Base-by-base conservation (phyloP, 2,797 vertebrate genomes). In the Anguilla marmorata region DNA sequence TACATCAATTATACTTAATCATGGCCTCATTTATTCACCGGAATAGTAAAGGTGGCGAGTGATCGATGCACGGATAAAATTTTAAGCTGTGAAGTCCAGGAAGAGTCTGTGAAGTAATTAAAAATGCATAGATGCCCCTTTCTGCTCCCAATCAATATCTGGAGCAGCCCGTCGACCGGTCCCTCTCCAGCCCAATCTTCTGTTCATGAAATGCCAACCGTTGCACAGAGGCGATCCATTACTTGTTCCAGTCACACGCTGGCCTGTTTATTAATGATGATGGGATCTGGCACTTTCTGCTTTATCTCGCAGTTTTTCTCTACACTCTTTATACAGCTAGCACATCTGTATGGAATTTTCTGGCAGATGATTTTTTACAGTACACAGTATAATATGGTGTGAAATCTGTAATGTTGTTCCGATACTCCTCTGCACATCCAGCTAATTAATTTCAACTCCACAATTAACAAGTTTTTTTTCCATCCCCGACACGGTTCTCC, bases 1-100 rank as follows among this genome's bases (percentile, higher is more conserved):
- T 1, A 89, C 86, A 91, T 92, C 85, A 89, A 87, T 89, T 92
- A 90, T 69, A 89, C 87, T 91, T 86, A 79, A 85, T 88, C 76
- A 88, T 85, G 24, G 66, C 84, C 72, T 76, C n/a, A 80, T 88
- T 76, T 85, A 88, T 86, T 88, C 69, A 79, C 19, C 16, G 84
- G 27, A 79, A 56, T 48, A 30, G 83, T 79, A 85, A 88, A 52
- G 27, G 50, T 24, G 82, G 87, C 16, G 14, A 7, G 33, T 80
- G 33, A 80, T 80, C 76, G 6, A 37, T 80, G 76, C 41, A 9
- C 24, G 33, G 21, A 66, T 66, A 66, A 66, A 66, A 66, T 12
- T n/a, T 66, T 66, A 24, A 66, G n/a, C n/a, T 24, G 63, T 66
- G n/a, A 66, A 66, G 63, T 66, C 63, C 63, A 66, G 63, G n/a